Evolutionary conservation across 2,888 invertebrate genomes (phyloP), one percentile per base, ranked within the genome.

Genomic region (Archips crataeganus): DNA sequence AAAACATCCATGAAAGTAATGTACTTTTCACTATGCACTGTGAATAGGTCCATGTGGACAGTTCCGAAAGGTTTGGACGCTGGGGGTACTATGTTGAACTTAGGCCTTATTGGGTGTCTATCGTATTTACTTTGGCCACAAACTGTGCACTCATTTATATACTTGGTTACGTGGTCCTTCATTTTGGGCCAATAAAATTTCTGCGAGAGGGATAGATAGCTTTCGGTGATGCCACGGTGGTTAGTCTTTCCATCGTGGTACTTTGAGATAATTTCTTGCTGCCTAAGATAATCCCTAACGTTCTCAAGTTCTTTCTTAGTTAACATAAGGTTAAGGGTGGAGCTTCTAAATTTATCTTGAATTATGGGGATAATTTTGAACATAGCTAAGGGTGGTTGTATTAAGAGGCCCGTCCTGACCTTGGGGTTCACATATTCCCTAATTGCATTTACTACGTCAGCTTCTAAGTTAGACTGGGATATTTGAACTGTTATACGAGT

Each of bases 381-480:
- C n/a, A n/a, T 59, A 78, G 78, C 1, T 77, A 71, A 1, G 76
- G 75, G 0, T 76, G 77, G 1, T 76, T 70, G 2, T 79, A 75
- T 73, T n/a, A 75, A n/a, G 13, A 75, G 32, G 34, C 61, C 75
- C 0, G 75, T 76, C 47, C 71, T 74, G 3, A 76, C 67, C 64
- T 75, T 76, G 0, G 74, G 72, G 34, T 68, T 71, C 0, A 76
- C 72, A 32, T 51, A 70, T 57, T 76, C 72, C 36, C 75, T 76
- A 2, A 76, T 49, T 0, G 74, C 70, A 10, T 66, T 75, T 9
- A 74, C 34, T 23, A 76, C 45, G 45, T 75, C 68, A 23, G 11
- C 23, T 45, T 67, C 66, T 13, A 66, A n/a, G 54, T 57, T 57
- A 4, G 23, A 5, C 1, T 23, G 15, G 23, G 57, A 57, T 42